phyloP scores from a whole-genome alignment of 1,140 invertebrate genomes.

The Hypsibius dujardini region DNA sequence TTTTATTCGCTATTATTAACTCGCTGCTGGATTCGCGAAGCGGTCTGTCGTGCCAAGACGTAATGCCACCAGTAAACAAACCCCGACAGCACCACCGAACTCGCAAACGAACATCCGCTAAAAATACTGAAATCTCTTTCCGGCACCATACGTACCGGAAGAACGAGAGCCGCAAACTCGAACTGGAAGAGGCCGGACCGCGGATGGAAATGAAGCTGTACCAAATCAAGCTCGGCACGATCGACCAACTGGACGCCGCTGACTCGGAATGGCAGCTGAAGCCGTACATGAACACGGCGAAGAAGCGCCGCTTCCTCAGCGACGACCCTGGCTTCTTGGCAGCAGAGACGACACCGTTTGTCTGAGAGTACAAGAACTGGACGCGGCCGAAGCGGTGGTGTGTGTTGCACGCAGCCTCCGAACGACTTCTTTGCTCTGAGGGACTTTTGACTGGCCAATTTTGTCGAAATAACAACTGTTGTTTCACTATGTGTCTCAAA shows the following conservation, averaged over 20 bases:
- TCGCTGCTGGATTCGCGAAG: not conserved
- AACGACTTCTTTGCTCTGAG: no score
- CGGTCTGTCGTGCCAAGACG: not conserved
- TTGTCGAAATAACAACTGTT: no score
- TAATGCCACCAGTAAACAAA: not conserved
- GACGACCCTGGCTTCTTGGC: constrained; percentile 44
- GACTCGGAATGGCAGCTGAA: constrained; percentile 86
- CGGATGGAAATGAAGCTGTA: constrained; percentile 87
- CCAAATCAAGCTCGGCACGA: constrained; percentile 84
- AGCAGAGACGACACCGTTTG: no score
- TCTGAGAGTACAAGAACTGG: no score
- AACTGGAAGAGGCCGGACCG: constrained; percentile 78
- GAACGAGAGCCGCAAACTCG: constrained; percentile 51
- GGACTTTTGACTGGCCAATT: no score
- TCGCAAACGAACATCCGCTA: not conserved
- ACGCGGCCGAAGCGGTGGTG: no score
- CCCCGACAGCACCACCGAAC: not conserved
- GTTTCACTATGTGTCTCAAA: no score
- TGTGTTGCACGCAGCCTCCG: no score
- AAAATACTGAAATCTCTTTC: constrained; percentile 43
- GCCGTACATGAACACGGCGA: constrained; percentile 88
- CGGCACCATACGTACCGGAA: constrained; percentile 84
- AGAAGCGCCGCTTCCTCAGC: constrained; percentile 71
- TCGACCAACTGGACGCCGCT: constrained; percentile 63
- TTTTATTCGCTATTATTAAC: no score